Conservation (phyloP, 2,888 invertebrate genomes). For the Dinocampus coccinellae region DNA sequence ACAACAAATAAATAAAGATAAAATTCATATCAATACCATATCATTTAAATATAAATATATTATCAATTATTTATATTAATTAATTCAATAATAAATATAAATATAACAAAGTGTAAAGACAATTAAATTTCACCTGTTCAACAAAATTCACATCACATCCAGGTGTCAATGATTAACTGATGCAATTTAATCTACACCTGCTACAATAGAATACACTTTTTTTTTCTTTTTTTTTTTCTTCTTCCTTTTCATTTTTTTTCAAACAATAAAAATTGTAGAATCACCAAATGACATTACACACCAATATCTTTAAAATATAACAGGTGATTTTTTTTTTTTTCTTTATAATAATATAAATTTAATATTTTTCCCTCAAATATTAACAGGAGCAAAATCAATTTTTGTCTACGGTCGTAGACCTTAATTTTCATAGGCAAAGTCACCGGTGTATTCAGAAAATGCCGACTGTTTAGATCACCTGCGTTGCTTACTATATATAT, state of each 20-base stretch:
- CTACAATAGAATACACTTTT: background rate
- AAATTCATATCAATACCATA: no score
- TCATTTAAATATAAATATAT: constrained; percentile 35
- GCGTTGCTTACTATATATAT: constrained; percentile 39
- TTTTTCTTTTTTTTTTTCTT: no score
- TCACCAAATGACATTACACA: background rate
- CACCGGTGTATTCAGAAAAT: constrained; percentile 58
- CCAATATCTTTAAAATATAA: no score
- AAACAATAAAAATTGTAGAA: background rate
- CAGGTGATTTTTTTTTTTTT: constrained; percentile 5
- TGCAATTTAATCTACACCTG: background rate
- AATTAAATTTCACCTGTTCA: background rate
- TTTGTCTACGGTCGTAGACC: no score
- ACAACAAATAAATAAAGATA: no score
- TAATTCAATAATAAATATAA: constrained; percentile 3
- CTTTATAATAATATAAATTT: no score
- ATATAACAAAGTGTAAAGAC: no score
- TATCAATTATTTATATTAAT: background rate
- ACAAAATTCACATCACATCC: background rate
- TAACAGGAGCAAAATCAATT: no score
- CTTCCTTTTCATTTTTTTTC: no score
- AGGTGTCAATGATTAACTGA: background rate
- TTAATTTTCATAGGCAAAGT: constrained; percentile 32
- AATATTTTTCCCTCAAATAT: no score
- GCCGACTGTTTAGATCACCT: constrained; percentile 60